Conservation (phyloP, 2,113 vertebrate genomes). For the Puma concolor region DNA sequence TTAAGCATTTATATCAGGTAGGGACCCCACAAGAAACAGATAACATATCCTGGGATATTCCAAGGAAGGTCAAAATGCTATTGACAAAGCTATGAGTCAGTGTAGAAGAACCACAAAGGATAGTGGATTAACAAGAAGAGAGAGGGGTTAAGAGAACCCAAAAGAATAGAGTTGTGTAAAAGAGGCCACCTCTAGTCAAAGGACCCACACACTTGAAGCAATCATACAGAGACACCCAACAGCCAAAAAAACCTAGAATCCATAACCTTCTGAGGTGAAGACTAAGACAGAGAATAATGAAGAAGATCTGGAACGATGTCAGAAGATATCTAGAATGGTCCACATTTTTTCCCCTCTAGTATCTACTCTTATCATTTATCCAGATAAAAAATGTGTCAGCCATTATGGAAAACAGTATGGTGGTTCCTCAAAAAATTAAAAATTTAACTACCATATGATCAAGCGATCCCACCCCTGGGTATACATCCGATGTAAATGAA, state of each 20-base stretch:
- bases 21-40: background rate
- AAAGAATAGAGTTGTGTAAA: background rate
- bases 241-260: background rate
- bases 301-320: no score
- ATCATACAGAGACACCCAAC: background rate
- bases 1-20: background rate
- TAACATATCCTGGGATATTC: background rate
- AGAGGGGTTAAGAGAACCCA: background rate
- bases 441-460: background rate
- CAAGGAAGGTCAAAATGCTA: background rate
- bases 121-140: background rate
- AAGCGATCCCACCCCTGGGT: background rate
- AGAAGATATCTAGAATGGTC: background rate
- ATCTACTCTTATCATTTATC: background rate
- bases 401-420: background rate
- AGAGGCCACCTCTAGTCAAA: background rate
- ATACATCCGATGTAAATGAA: background rate
- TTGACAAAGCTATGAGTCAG: background rate
- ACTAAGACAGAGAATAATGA: background rate
- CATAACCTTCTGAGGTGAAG: background rate
- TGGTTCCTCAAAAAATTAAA: background rate
- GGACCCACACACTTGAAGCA: background rate
- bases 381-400: background rate
- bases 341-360: no score
- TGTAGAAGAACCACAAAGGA: background rate